Evolutionary conservation across 2,797 vertebrate genomes (phyloP).

Genomic region (Spinus olivaceus): DNA sequence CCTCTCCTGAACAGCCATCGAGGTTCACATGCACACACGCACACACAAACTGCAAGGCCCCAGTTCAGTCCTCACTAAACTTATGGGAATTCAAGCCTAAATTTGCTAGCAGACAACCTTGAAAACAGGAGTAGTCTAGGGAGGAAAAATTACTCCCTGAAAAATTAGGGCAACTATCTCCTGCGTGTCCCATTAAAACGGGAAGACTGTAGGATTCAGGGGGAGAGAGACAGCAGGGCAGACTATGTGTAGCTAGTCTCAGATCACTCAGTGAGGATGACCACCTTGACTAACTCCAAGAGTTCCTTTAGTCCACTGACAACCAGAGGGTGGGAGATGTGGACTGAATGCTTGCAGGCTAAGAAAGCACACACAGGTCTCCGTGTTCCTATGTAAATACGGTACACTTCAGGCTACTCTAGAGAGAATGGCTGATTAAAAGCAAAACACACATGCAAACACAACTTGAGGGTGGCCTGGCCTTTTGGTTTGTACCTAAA

Average conservation of each 20-base stretch:
- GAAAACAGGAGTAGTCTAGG: not conserved
- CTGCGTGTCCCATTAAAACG: not conserved
- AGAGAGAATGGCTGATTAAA: not conserved
- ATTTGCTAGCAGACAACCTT: not conserved
- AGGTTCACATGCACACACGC: rapidly evolving
- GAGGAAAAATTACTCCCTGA: not conserved
- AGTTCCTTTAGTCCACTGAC: not conserved
- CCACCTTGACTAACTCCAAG: not conserved
- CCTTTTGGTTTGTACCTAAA: not conserved
- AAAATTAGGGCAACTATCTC: not conserved
- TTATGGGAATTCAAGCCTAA: not conserved
- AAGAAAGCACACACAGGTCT: not conserved
- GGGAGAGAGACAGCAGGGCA: not conserved
- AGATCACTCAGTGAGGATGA: not conserved
- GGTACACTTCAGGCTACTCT: not conserved
- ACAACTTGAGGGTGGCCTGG: not conserved
- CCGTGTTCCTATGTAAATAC: not conserved
- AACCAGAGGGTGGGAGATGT: not conserved
- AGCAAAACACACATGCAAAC: not conserved
- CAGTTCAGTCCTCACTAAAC: not conserved
- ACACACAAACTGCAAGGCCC: not conserved
- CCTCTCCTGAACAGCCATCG: not conserved
- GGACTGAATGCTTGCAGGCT: not conserved
- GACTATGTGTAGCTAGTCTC: not conserved
- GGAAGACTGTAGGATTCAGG: not conserved